Evolutionary conservation across 23 tunicate species (phyloP).

Genomic region (Halocynthia roretzi): DNA sequence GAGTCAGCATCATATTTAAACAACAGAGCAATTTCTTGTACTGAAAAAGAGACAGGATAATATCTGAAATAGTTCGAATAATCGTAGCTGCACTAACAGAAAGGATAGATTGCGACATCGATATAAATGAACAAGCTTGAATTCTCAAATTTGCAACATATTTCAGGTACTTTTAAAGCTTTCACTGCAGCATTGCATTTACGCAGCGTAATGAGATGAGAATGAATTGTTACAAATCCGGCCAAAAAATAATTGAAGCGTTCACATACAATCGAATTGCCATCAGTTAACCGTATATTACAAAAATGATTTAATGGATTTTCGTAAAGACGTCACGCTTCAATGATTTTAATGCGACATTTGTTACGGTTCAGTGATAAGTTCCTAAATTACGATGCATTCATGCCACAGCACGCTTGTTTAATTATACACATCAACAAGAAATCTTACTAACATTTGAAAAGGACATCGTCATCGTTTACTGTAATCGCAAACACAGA

Average conservation of each 20-base stretch:
- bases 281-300: no score
- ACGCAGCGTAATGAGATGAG: no score
- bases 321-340: no score
- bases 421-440: not conserved
- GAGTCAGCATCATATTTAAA: conserved; percentile 41
- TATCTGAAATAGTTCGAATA: not conserved
- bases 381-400: not conserved
- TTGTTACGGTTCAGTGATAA: not conserved
- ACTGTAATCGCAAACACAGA: conserved; percentile 47
- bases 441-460: conserved; percentile 16
- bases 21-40: conserved; percentile 47
- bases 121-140: not conserved
- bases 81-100: not conserved
- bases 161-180: not conserved
- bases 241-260: no score
- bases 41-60: conserved; percentile 7
- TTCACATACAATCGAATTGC: no score
- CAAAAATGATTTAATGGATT: no score
- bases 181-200: no score
- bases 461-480: conserved; percentile 38
- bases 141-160: not conserved
- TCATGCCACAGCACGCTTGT: not conserved
- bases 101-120: no score
- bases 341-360: not conserved
- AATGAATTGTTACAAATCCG: no score